Evolutionary conservation across 2,888 invertebrate species (phyloP), one percentile per base, ranked within the genome.

Genomic region (Watsonalla cultraria): DNA sequence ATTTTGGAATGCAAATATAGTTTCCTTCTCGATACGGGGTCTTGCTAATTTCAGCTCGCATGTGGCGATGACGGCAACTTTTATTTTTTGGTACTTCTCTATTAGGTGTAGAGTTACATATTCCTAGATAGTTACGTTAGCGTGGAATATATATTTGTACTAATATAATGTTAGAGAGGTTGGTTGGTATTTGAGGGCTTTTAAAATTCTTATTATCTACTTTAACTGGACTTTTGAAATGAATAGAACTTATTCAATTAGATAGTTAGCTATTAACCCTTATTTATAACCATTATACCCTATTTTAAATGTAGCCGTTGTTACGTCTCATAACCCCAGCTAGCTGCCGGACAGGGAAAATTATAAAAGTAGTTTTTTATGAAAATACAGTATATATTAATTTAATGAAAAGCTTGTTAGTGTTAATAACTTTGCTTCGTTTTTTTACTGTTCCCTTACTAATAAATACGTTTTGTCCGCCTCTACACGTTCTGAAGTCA

Each of bases 1-100:
- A 58, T 65, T 73, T 76, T 82, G 54, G 62, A 66, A 64, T 71
- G 69, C 51, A 66, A 69, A 68, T 63, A 48, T 57, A 62, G 58
- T 69, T 74, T 70, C 58, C 63, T 73, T 69, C 57, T 66, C 73
- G 64, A 75, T 78, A 76, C 64, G 65, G 73, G 72, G 71, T 74
- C 70, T 78, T 77, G 77, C 80, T 82, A 80, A 83, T 84, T 80
- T 76, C 80, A 64, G 79, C 76, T 80, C 83, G 76, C 84, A 81
- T 82, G 81, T 84, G 83, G 78, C 76, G 76, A 79, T 78, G 78
- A 81, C 78, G 77, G 77, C 70, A 70, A 76, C 76, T 80, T 83
- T 83, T 81, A 80, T 82, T 82, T 82, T 80, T 80, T 73, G 78
- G 75, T 80, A 70, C 72, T 76, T 75, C 66, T 69, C 69, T 70